Evolutionary conservation across 2,113 vertebrate species (phyloP).

Genomic region (Melospiza georgiana): DNA sequence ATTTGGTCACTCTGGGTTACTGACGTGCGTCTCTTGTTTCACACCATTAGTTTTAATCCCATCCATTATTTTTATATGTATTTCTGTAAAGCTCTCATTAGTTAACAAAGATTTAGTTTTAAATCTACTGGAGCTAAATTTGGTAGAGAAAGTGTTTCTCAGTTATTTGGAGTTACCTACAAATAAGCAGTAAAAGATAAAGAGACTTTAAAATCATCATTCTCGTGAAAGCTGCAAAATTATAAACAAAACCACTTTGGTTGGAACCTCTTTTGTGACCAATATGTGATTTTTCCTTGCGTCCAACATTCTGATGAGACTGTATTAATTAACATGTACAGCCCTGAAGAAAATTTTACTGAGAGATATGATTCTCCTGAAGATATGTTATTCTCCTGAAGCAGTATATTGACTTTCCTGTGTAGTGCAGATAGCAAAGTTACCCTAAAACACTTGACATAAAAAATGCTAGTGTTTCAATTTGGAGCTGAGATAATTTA

Average conservation of each 20-base stretch:
- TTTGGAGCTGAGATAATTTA: background rate
- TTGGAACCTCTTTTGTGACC: background rate
- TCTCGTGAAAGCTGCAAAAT: background rate
- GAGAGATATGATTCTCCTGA: background rate
- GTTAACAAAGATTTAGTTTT: background rate
- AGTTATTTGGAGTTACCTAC: background rate
- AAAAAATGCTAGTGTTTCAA: background rate
- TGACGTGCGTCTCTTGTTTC: background rate
- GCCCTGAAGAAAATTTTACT: background rate
- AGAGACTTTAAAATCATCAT: background rate
- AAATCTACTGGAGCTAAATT: background rate
- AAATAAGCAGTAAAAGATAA: background rate
- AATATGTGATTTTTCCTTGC: background rate
- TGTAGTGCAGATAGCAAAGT: background rate
- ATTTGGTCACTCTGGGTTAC: background rate
- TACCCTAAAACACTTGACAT: background rate
- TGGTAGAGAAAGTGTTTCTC: background rate
- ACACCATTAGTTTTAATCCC: background rate
- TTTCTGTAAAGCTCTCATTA: background rate
- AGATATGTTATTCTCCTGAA: background rate
- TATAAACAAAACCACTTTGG: background rate
- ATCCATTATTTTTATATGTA: background rate
- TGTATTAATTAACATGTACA: background rate
- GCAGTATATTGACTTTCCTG: background rate
- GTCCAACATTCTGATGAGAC: background rate